phyloP scores from a whole-genome alignment of 2,797 vertebrate species.

The Sparus aurata region DNA sequence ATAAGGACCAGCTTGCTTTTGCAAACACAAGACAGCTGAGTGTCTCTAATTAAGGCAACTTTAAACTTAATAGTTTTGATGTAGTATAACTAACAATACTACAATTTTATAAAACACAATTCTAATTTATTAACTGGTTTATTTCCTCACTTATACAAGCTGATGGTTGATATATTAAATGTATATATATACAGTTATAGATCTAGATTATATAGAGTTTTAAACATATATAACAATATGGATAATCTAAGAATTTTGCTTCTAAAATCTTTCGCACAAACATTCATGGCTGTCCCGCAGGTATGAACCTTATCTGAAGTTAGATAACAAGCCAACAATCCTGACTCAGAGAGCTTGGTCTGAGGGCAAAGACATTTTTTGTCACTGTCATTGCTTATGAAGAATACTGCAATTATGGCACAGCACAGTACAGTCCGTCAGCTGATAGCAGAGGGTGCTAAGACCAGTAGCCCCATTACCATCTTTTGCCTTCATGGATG shows the following conservation, averaged over 20 bases:
- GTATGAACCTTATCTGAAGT: slow-evolving; percentile 27
- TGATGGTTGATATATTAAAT: background rate
- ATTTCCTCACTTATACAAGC: background rate
- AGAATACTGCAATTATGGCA: slow-evolving; percentile 53
- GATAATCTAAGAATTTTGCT: background rate
- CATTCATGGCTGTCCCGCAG: slow-evolving; percentile 1
- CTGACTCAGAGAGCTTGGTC: background rate
- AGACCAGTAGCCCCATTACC: slow-evolving; percentile 32
- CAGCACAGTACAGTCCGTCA: slow-evolving; percentile 40
- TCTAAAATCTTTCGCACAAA: background rate
- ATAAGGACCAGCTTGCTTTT: background rate
- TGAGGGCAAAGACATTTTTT: slow-evolving; percentile 25
- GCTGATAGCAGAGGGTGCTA: slow-evolving; percentile 34
- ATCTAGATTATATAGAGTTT: background rate
- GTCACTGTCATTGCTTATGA: slow-evolving; percentile 33
- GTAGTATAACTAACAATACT: too few species aligned
- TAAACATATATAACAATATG: background rate
- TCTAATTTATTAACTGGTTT: too few species aligned
- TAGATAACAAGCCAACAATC: slow-evolving; percentile 29
- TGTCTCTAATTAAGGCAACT: background rate
- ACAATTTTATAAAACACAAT: too few species aligned
- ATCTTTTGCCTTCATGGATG: slow-evolving; percentile 38
- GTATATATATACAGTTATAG: background rate
- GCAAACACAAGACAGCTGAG: background rate
- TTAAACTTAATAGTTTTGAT: background rate